Base-by-base conservation (phyloP, 2,797 vertebrate genomes). In the Echeneis naucrates region DNA sequence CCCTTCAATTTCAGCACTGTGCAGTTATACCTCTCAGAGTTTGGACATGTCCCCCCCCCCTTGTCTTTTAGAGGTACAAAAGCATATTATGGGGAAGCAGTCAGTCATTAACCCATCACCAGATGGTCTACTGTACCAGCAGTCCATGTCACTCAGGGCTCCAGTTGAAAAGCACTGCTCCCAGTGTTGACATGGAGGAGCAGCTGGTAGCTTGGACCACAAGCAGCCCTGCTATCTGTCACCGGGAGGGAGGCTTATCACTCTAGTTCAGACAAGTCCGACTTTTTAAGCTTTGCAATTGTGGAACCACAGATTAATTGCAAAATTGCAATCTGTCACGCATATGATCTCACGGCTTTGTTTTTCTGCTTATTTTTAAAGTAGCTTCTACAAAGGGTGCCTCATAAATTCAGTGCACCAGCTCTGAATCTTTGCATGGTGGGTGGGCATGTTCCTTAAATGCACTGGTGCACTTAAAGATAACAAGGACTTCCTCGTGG, bases 371-470 rank as follows among this genome's bases (percentile, higher is more conserved):
- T 12, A 4, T 57, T 74, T 71, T 70, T 24, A 68, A 67, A 82
- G 35, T 32, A 77, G 58, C 27, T 60, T 64, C 38, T 42, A 38
- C 53, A 68, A 77, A 75, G 74, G 35, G 68, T 63, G 64, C 61
- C 70, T 81, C 64, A 68, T 78, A 83, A 87, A 87, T 67, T 53
- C 40, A 64, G 62, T 58, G 68, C 21, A 73, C 64, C 65, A 71
- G 63, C 61, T 75, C 59, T 66, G 51, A 81, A 56, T 78, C 75
- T 71, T 55, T 55, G 81, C 83, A 78, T 74, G 76, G 77, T 93
- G 88, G 88, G 87, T 87, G 87, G 89, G 80, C 84, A 82, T 80
- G 83, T 78, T 87, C 73, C 71, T 80, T 69, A 78, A 87, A 92
- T 68, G 81, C 84, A 74, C 84, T 66, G 74, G 69, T 84, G 81